Base-by-base conservation (phyloP, 92 coral and sea anemone genomes). In the Paramuricea clavata region DNA sequence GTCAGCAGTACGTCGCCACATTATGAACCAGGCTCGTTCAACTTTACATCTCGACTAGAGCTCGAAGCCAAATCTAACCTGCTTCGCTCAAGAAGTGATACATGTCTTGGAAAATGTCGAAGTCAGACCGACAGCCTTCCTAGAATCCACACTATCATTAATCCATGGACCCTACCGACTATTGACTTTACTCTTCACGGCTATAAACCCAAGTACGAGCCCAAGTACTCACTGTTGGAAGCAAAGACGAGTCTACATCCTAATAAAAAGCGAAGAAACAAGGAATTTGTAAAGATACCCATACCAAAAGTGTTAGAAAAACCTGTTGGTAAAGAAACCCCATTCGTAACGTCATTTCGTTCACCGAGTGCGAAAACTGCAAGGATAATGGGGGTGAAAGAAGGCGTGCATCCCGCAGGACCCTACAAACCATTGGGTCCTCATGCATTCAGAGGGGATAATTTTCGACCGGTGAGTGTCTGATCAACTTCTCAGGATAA, bases 21-120 rank as follows among this genome's bases (percentile, higher is more conserved):
- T 21, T 50, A 28, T 42, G 68, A 76, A 54, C 44, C 28, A 19
- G 47, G 35, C 35, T 17, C 92, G 1, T 91, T 91, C 76, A 81
- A 81, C 72, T 97, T 93, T 56, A 87, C 89, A 25, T 84, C 90
- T 31, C 92, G 91, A 72, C 70, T 88, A 15, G 92, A 94, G 15
- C 94, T 90, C 62, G 93, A 91, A 69, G 99, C 98, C 19, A 49
- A 89, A 21, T 78, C 93, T 74, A 91, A 90, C 61, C 92, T 97
- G 17, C 85, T 93, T n/a, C 93, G 96, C 59, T 97, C 99, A 21
- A 93, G 99, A 28, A 97, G 99, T 81, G 98, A 94, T 41, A 89
- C 94, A 50, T 94, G 89, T 85, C 78, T 97, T 23, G 70, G 84
- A 79, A 32, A 59, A 25, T 17, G 11, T n/a, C 43, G 39, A 78